Conservation (phyloP, 1,140 invertebrate genomes). For the Ceratina japonica region DNA sequence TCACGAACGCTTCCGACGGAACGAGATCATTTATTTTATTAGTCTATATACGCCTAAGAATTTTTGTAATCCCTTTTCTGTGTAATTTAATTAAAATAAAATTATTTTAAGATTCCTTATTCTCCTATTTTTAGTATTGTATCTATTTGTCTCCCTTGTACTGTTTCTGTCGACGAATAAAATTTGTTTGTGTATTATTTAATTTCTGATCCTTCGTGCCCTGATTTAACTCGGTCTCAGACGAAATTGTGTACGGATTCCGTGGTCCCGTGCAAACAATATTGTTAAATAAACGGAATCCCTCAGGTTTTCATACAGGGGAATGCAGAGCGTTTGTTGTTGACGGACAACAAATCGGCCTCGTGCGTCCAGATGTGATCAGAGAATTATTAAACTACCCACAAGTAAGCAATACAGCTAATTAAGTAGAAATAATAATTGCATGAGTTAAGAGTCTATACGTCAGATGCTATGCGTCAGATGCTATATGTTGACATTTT, state of each 20-base stretch:
- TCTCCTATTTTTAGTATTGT: background rate
- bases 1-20: no score
- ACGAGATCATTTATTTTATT: background rate
- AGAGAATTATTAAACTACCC: slow-evolving; percentile 89
- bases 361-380: slow-evolving; percentile 90
- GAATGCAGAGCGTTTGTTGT: slow-evolving; percentile 92
- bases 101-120: background rate
- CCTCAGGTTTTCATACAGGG: slow-evolving; percentile 84
- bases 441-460: no score
- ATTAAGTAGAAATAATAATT: no score
- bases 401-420: slow-evolving; percentile 78
- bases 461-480: no score
- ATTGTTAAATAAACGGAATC: slow-evolving; percentile 9
- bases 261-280: no score
- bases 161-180: background rate
- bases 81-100: no score
- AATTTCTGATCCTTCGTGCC: background rate
- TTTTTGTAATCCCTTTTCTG: background rate
- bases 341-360: slow-evolving; percentile 92
- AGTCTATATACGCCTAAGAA: background rate
- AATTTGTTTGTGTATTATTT: background rate
- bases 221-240: no score
- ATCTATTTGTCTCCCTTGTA: slow-evolving; percentile 14
- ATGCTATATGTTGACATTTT: background rate
- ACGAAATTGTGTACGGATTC: no score